Percentiles rank a stretch among this genome's conserved stretches.
Conservation (phyloP, 2,113 vertebrate genomes). For the Excalfactoria chinensis region DNA sequence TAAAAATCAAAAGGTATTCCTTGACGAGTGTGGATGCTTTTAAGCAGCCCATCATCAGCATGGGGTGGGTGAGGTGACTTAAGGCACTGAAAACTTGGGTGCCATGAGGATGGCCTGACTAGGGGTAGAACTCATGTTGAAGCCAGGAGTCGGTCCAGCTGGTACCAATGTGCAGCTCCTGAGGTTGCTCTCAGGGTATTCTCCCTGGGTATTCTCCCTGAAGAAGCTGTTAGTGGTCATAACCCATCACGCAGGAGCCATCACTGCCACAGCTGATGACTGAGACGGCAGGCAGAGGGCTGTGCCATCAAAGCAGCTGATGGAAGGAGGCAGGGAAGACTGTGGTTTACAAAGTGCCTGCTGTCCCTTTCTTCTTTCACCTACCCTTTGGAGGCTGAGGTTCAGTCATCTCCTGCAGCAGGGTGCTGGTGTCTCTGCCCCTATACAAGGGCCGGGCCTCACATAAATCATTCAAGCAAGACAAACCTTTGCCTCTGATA, state of each 20-base stretch:
- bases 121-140: not conserved
- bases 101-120: not conserved
- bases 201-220: not conserved
- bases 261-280: not conserved
- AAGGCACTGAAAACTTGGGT: fast-evolving
- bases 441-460: fast-evolving
- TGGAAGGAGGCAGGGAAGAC: not conserved
- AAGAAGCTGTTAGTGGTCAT: not conserved
- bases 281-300: not conserved
- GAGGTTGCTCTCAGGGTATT: fast-evolving
- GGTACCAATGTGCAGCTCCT: not conserved
- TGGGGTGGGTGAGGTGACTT: not conserved
- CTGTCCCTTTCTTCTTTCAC: not conserved
- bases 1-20: not conserved
- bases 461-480: constrained; percentile 70
- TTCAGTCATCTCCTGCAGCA: not conserved
- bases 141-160: not conserved
- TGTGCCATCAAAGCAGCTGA: not conserved
- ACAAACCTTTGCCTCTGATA: constrained; percentile 65
- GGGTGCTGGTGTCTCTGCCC: not conserved
- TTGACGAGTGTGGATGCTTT: not conserved
- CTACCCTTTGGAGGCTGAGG: not conserved
- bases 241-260: not conserved
- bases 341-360: not conserved
- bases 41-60: not conserved